A percentile compares a stretch with the other conserved stretches of the same genome.
Evolutionary conservation across 1,140 invertebrate genomes (phyloP).

Genomic region (Palaemon carinicauda): DNA sequence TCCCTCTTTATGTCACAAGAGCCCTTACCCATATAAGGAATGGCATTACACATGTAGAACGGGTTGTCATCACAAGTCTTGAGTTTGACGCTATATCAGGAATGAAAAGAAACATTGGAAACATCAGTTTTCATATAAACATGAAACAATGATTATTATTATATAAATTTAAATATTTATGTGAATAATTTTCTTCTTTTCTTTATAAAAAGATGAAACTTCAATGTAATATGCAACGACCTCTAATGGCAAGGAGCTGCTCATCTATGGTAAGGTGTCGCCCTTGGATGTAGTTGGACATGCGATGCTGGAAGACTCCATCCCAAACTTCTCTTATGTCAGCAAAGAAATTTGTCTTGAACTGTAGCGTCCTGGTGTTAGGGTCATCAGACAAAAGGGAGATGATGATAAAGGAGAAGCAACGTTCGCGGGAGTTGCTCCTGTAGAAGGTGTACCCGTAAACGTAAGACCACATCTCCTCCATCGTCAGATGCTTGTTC

Average conservation of each 20-base stretch:
- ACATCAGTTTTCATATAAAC: too few relatives aligned
- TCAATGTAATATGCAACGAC: background rate
- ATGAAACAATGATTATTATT: too few relatives aligned
- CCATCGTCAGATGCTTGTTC: background rate
- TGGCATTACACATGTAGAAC: too few relatives aligned
- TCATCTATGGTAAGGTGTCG: background rate
- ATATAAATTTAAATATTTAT: too few relatives aligned
- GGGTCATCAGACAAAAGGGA: background rate
- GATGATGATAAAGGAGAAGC: background rate
- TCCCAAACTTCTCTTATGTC: conserved; percentile 2
- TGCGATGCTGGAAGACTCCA: background rate
- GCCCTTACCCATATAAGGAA: too few relatives aligned
- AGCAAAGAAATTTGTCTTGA: background rate
- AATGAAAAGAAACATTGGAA: too few relatives aligned
- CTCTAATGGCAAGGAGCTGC: conserved; percentile 12
- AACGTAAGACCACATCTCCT: background rate
- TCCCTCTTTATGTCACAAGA: too few relatives aligned
- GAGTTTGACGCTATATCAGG: too few relatives aligned
- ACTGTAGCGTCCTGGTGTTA: background rate
- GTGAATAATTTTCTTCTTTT: too few relatives aligned
- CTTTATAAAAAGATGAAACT: too few relatives aligned
- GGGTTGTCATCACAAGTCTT: too few relatives aligned
- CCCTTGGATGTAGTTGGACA: background rate
- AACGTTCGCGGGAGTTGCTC: background rate
- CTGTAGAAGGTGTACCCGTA: background rate